Conservation (phyloP, 1,140 invertebrate species). For the Polyergus mexicanus region DNA sequence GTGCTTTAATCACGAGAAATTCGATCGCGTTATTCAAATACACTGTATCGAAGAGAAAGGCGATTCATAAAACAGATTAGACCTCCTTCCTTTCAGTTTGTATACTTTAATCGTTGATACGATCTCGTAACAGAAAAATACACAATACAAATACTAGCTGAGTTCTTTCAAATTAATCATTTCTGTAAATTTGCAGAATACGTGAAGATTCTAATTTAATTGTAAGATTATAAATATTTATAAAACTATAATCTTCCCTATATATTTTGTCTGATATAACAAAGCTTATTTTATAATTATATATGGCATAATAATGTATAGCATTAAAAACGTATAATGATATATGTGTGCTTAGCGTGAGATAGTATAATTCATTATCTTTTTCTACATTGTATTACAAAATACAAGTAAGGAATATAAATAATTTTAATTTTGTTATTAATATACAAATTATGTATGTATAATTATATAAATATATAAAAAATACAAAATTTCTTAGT, state of each 20-base stretch:
- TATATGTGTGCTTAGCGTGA: too few species aligned
- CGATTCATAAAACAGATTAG: not conserved
- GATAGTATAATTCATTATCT: too few species aligned
- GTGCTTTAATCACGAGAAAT: not conserved
- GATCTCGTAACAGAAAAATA: not conserved
- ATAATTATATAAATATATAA: constrained; percentile 19
- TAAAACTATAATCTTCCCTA: not conserved
- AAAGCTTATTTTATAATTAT: not conserved
- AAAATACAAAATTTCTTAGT: not conserved
- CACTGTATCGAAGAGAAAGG: not conserved
- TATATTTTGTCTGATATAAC: not conserved
- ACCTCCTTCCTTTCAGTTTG: not conserved
- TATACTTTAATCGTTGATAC: not conserved
- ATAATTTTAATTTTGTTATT: constrained; percentile 22
- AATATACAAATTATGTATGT: not conserved
- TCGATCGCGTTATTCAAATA: constrained; percentile 9
- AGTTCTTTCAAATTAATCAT: not conserved
- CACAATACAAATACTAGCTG: not conserved
- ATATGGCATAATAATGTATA: too few species aligned
- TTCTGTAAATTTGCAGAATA: not conserved
- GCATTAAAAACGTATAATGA: too few species aligned
- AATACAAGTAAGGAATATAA: too few species aligned
- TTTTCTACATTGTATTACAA: too few species aligned
- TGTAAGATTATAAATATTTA: not conserved
- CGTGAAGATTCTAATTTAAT: not conserved